phyloP scores from a whole-genome alignment of 2,888 invertebrate species.

The Heliconius charithonia region DNA sequence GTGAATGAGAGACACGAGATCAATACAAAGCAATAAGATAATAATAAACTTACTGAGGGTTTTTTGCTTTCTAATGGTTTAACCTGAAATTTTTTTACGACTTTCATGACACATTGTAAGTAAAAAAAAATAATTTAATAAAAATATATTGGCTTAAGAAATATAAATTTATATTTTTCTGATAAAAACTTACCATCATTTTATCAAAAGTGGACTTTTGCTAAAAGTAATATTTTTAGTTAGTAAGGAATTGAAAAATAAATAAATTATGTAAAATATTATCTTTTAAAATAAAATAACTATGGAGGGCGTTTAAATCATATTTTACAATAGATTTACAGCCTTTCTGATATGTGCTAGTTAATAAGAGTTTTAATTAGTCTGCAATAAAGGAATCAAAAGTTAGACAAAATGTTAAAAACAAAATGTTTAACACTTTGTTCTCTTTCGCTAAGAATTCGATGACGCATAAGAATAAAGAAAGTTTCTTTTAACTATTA shows the following conservation, averaged over 20 bases:
- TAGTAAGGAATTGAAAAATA: neutral
- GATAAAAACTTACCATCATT: slow-evolving; percentile 16
- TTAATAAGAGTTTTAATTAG: no score
- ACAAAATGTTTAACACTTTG: no score
- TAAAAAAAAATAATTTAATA: neutral
- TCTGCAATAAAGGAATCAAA: no score
- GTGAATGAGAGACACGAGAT: neutral
- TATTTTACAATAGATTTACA: no score
- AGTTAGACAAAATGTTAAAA: no score
- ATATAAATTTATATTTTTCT: neutral
- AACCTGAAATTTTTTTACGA: neutral
- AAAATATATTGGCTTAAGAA: neutral
- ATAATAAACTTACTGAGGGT: slow-evolving; percentile 10
- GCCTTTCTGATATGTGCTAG: no score
- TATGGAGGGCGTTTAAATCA: no score
- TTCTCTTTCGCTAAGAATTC: no score
- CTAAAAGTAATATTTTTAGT: neutral
- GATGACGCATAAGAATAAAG: no score
- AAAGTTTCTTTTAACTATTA: no score
- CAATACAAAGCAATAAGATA: neutral
- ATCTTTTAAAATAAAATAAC: no score
- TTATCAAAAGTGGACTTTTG: slow-evolving; percentile 14
- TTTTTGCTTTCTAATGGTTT: slow-evolving; percentile 6
- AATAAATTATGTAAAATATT: neutral
- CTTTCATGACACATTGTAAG: neutral